These are phyloP conservation scores for Pterostichus niger DNA, from an alignment of 2,888 invertebrate species.

Conservation along the genomic window DNA sequence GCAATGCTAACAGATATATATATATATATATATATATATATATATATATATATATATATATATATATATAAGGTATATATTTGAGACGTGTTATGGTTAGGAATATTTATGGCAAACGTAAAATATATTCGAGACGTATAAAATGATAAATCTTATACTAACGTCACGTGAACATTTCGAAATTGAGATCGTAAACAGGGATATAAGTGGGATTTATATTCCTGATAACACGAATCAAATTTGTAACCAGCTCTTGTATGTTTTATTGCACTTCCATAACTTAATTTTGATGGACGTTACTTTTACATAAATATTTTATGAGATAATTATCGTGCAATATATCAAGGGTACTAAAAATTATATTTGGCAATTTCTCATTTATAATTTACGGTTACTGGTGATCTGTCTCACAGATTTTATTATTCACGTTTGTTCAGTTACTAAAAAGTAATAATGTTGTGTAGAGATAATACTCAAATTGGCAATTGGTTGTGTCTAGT, in stretches of 20 bases:
- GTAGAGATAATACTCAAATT: too few relatives aligned
- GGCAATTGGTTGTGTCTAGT: too few relatives aligned
- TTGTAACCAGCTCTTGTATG: constrained; percentile 35
- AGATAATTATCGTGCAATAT: constrained; percentile 38
- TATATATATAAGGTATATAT: constrained; percentile 13
- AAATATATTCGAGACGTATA: constrained; percentile 49
- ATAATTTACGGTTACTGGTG: constrained; percentile 13
- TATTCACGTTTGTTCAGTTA: background rate
- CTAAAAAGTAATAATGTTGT: too few relatives aligned
- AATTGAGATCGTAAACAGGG: constrained; percentile 50
- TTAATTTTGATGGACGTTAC: constrained; percentile 34
- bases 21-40: background rate
- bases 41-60: constrained; percentile 2
- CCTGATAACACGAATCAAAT: constrained; percentile 52
- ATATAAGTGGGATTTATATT: constrained; percentile 52
- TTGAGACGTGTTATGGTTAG: background rate
- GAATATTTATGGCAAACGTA: constrained; percentile 47
- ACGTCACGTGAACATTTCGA: constrained; percentile 45
- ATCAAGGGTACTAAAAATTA: constrained; percentile 33
- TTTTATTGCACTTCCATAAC: constrained; percentile 46
- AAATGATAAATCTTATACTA: constrained; percentile 48
- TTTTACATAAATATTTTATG: constrained; percentile 41
- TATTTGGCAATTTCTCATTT: constrained; percentile 41
- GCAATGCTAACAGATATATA: constrained; percentile 22
- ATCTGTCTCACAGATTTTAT: constrained; percentile 25